A percentile compares a stretch with the other conserved stretches of the same genome.
phyloP scores from a whole-genome alignment of 2,797 vertebrate species.

The Muraenolepis orangiensis region DNA sequence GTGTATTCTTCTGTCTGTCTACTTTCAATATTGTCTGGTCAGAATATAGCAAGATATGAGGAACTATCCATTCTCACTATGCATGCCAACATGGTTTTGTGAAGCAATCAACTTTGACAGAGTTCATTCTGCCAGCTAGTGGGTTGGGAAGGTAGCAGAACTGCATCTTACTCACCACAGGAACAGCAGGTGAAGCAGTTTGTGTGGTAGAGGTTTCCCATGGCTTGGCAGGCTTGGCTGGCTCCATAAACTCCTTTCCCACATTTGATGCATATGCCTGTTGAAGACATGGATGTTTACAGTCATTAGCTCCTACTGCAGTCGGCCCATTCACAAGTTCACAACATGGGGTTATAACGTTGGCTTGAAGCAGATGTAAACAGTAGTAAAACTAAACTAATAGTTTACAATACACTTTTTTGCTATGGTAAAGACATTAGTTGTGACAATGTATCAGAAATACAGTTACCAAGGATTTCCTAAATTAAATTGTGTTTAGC shows the following conservation, averaged over 20 bases:
- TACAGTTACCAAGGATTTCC: neutral
- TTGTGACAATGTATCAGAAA: neutral
- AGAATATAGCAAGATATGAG: neutral
- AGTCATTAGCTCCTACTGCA: neutral
- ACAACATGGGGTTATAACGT: neutral
- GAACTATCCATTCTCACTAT: neutral
- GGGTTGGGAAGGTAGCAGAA: neutral
- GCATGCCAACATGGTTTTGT: neutral
- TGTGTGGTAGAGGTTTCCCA: slow-evolving; percentile 97
- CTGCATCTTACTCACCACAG: slow-evolving; percentile 83
- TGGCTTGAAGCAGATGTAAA: neutral
- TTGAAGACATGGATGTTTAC: slow-evolving; percentile 35
- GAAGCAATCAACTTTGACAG: neutral
- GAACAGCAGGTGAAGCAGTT: slow-evolving; percentile 98
- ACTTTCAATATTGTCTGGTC: neutral
- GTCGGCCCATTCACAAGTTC: neutral
- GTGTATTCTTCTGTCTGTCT: neutral
- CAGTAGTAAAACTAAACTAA: neutral
- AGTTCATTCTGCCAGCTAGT: neutral
- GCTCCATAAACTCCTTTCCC: slow-evolving; percentile 96
- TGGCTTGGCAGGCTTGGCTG: slow-evolving; percentile 96
- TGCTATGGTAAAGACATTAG: neutral
- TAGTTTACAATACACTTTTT: neutral
- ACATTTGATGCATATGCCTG: slow-evolving; percentile 98
- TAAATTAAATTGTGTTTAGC: neutral